Evolutionary conservation across 2,888 invertebrate genomes (phyloP).

Genomic region (Argyresthia goedartella): DNA sequence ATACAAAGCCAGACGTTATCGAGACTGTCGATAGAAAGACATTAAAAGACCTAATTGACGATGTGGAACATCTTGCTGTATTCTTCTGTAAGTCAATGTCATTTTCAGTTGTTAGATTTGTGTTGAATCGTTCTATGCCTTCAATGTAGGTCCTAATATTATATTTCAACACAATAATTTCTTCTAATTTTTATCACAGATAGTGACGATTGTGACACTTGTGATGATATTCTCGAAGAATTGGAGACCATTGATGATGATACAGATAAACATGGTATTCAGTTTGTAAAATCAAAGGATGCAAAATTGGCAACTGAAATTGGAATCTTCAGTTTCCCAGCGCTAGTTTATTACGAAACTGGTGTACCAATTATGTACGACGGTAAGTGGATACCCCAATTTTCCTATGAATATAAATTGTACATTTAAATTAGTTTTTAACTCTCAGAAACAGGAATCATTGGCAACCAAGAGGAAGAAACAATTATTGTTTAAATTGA

Average conservation of each 20-base stretch:
- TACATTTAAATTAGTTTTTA: not conserved
- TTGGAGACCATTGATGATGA: slow-evolving; percentile 94
- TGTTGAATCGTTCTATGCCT: not conserved
- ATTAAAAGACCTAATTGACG: slow-evolving; percentile 88
- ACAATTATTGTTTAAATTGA: too few species aligned
- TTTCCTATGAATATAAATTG: not conserved
- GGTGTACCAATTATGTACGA: slow-evolving; percentile 95
- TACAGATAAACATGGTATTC: slow-evolving; percentile 92
- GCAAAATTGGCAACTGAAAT: slow-evolving; percentile 90
- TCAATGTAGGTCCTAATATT: not conserved
- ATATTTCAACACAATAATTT: slow-evolving; percentile 1
- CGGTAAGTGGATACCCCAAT: slow-evolving; percentile 74
- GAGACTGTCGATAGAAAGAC: slow-evolving; percentile 93
- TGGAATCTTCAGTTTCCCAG: slow-evolving; percentile 93
- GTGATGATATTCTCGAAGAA: slow-evolving; percentile 87
- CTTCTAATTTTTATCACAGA: slow-evolving; percentile 57
- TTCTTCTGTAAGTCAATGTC: slow-evolving; percentile 82
- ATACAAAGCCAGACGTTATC: slow-evolving; percentile 88
- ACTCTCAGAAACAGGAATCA: not conserved
- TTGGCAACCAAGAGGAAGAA: too few species aligned
- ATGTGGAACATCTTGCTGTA: slow-evolving; percentile 92
- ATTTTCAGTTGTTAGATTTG: not conserved
- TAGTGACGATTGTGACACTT: slow-evolving; percentile 88
- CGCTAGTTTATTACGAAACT: slow-evolving; percentile 92
- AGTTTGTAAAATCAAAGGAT: slow-evolving; percentile 94